Percentiles rank a stretch among this genome's conserved stretches.
These are phyloP conservation scores for Pseudomugil tenellus DNA, from an alignment of 2,797 vertebrate genomes.

Conservation along the genomic window DNA sequence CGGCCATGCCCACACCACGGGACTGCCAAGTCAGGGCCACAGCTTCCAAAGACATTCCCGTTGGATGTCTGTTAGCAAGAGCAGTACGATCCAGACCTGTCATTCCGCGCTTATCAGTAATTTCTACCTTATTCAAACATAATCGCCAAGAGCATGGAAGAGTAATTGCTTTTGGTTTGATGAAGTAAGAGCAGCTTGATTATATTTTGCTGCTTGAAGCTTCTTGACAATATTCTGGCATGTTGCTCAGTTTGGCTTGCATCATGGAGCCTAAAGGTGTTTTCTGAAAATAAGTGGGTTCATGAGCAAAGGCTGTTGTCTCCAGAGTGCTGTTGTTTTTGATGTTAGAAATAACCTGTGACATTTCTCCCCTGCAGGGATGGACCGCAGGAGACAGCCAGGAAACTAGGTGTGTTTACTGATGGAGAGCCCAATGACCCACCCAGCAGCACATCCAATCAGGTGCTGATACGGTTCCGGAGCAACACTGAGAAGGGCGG, in stretches of 20 bases:
- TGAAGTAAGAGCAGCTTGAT: constrained; percentile 49
- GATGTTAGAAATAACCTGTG: constrained; percentile 24
- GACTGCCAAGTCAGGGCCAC: constrained; percentile 71
- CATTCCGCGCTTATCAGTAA: constrained; percentile 56
- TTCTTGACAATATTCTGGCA: constrained; percentile 48
- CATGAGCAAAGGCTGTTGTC: constrained; percentile 19
- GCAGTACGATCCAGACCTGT: constrained; percentile 58
- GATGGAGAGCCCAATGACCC: constrained; percentile 89
- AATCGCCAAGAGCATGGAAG: constrained; percentile 46
- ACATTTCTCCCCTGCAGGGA: constrained; percentile 83
- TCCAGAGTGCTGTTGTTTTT: constrained; percentile 10
- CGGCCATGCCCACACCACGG: constrained; percentile 68
- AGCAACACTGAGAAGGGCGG: constrained; percentile 91
- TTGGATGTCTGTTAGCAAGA: constrained; percentile 62
- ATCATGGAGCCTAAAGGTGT: constrained; percentile 17
- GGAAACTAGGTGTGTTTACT: constrained; percentile 93
- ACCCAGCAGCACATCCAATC: constrained; percentile 93
- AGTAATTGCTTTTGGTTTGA: constrained; percentile 51
- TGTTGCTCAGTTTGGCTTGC: constrained; percentile 26
- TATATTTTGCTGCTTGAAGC: constrained; percentile 31
- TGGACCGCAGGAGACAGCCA: constrained; percentile 90
- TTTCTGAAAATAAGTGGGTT: constrained; percentile 10
- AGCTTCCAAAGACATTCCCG: constrained; percentile 66
- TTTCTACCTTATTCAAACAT: constrained; percentile 66
- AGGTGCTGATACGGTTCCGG: constrained; percentile 93